phyloP scores from a whole-genome alignment of 2,113 vertebrate genomes.

The rat (Rattus norvegicus) region GRCr8 NC_086023.1:127203501-127204000 shows the following conservation, averaged over 20 bases:
- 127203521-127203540: neutral
- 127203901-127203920: constrained; percentile 40
- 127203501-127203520: neutral
- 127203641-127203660: constrained; percentile 4
- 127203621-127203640: constrained; percentile 30
- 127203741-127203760: constrained; percentile 46
- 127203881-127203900: neutral
- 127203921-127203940: constrained; percentile 42
- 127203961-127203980: too few species aligned
- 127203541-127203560: neutral
- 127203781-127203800: neutral
- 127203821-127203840: neutral
- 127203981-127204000: neutral
- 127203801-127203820: neutral
- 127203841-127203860: neutral
- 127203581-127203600: neutral
- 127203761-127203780: neutral
- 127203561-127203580: neutral
- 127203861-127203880: constrained; percentile 38
- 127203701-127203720: neutral
- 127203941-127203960: neutral
- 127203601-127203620: constrained; percentile 47
- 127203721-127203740: neutral
- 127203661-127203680: constrained; percentile 48
- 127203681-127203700: neutral